Evolutionary conservation across 2,888 invertebrate genomes (phyloP), one percentile per base, ranked within the genome.

Genomic region (Rotaria sp.): DNA sequence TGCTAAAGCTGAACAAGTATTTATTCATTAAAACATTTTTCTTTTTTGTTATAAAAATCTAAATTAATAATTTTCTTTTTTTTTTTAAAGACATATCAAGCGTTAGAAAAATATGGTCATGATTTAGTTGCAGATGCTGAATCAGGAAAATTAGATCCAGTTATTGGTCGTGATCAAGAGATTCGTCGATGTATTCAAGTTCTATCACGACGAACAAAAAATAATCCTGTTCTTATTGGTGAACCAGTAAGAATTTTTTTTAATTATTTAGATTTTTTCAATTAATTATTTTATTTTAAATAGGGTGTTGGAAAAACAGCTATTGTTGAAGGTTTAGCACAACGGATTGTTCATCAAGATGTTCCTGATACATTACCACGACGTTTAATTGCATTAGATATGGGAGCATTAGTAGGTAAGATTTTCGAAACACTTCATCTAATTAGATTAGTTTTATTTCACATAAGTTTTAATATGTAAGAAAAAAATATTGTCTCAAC

Each of bases 261-360:
- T 41, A 38, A 21, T 8, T 74, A 35, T 74, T 15, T 74, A 11
- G 13, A 26, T 74, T 24, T 38, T 11, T 38, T 74, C 18, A 18
- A 21, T 21, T 38, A 38, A 35, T 38, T 38, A 7, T 38, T 38
- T 30, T 75, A 24, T 75, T 41, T 3, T 26, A 26, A 30, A 26
- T 75, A 75, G 75, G 88, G 88, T 30, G 88, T 88, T 4, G 88
- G 88, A 21, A 88, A 89, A 86, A 89, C 89, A 4, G 89, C 89
- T 0, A 88, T 89, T 52, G 89, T 87, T 30, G 89, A 89, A 48
- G 87, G 87, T 26, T 55, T 87, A 38, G 87, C 87, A 26, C 55
- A 84, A 45, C 80, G 80, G 26, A 80, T 80, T 45, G 80, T 80
- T 80, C 80, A 45, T 80, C 80, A 45, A 80, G 80, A 80, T 45